phyloP scores from a whole-genome alignment of 2,113 vertebrate genomes.

The Heteronetta atricapilla region DNA sequence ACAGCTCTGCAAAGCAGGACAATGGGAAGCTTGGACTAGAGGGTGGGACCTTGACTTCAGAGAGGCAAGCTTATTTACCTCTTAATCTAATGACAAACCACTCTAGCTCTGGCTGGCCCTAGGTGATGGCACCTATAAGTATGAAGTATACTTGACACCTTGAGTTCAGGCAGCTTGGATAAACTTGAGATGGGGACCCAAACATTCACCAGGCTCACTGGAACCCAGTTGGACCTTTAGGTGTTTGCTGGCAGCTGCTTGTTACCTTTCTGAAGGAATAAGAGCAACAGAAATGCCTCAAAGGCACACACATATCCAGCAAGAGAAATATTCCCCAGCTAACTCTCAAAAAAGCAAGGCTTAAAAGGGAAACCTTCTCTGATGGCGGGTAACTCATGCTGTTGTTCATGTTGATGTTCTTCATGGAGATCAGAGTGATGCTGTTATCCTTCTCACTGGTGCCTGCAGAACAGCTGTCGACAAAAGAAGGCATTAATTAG shows the following conservation, averaged over 20 bases:
- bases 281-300: background rate
- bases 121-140: background rate
- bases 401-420: slow-evolving; percentile 83
- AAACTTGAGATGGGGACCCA: background rate
- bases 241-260: background rate
- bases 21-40: background rate
- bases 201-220: background rate
- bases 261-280: background rate
- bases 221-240: background rate
- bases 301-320: background rate
- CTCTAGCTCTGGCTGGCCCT: background rate
- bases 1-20: background rate
- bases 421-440: slow-evolving; percentile 86
- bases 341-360: background rate
- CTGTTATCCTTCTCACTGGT: slow-evolving; percentile 78
- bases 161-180: background rate
- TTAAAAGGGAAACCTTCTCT: slow-evolving; percentile 67
- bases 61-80: background rate
- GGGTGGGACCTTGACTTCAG: background rate
- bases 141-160: background rate
- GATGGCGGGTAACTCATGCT: slow-evolving; percentile 63
- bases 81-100: background rate
- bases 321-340: background rate
- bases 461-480: slow-evolving; percentile 73
- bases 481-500: background rate